Base-by-base conservation (phyloP, 2,888 invertebrate genomes). In the Adineta ricciae region DNA sequence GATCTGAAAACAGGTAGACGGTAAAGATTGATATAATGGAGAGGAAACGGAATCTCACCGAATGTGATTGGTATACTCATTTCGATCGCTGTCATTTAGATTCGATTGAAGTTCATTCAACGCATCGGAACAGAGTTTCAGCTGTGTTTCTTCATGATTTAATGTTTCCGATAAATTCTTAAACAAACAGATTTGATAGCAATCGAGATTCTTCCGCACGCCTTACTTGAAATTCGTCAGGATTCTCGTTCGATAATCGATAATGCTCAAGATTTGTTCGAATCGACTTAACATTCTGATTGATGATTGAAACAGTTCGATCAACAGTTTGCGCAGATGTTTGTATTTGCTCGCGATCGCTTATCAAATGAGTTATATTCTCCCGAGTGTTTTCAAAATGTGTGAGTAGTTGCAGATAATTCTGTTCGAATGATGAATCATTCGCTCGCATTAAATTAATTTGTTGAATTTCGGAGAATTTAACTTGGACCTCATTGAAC, bases 11-110 rank as follows among this genome's bases (percentile, higher is more conserved):
- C 27, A 21, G 21, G 19, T n/a, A n/a, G n/a, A n/a, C n/a, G n/a
- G n/a, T n/a, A n/a, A n/a, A n/a, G n/a, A n/a, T n/a, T n/a, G n/a
- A n/a, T n/a, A n/a, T n/a, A n/a, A n/a, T n/a, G 16, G 24, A 41
- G 14, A 24, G 41, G 16, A 38, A 36, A 8, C 11, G 16, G 2
- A 78, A n/a, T 32, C 1, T 11, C 14, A 78, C 78, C 78, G 78
- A 36, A 78, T 78, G 41, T 78, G 78, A 78, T 14, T 41, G 9
- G 14, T 11, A 78, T 78, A 78, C n/a, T 78, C 78, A 78, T 78
- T 78, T 41, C 41, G 38, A 78, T 78, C 78, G 24, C 24, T 78
- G 19, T 78, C 78, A 78, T n/a, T 78, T 78, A 78, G n/a, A 78
- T 41, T 78, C 14, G 11, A 0, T 2, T 78, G 41, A 78, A 78